A percentile compares a stretch with the other conserved stretches of the same genome.
phyloP scores from a whole-genome alignment of 2,888 invertebrate genomes.

The Chironomus tentans region DNA sequence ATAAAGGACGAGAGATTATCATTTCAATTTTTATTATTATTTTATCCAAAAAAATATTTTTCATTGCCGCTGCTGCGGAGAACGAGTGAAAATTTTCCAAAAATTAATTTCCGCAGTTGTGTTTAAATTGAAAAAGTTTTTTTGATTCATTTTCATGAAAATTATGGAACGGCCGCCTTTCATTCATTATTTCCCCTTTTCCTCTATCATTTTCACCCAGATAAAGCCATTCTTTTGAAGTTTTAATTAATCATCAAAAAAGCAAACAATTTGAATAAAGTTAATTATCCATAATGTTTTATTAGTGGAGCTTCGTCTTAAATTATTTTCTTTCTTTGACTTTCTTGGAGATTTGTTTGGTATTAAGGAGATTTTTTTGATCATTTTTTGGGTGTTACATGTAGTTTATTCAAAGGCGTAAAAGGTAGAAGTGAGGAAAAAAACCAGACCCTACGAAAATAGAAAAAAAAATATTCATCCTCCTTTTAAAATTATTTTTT shows the following conservation, averaged over 20 bases:
- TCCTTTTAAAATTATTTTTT: no score
- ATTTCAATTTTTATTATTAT: background rate
- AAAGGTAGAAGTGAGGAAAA: no score
- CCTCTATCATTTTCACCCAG: background rate
- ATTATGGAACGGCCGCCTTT: background rate
- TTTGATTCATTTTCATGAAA: background rate
- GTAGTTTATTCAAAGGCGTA: no score
- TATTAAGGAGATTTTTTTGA: no score
- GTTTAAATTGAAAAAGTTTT: conserved; percentile 10
- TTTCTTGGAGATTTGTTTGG: no score
- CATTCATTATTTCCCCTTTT: background rate
- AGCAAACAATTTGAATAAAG: background rate
- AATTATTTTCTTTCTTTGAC: no score
- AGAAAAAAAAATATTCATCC: no score
- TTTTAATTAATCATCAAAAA: conserved; percentile 3
- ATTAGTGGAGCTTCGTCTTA: background rate
- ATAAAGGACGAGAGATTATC: conserved; percentile 8
- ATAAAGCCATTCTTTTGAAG: background rate
- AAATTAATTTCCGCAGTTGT: conserved; percentile 10
- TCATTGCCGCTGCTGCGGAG: background rate
- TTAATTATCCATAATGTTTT: background rate
- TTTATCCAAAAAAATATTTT: background rate
- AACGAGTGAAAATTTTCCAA: background rate
- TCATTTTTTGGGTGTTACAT: no score
- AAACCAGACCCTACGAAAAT: no score